These are phyloP conservation scores for Apantesis nais DNA, from an alignment of 2,888 invertebrate species.

Conservation along the genomic window DNA sequence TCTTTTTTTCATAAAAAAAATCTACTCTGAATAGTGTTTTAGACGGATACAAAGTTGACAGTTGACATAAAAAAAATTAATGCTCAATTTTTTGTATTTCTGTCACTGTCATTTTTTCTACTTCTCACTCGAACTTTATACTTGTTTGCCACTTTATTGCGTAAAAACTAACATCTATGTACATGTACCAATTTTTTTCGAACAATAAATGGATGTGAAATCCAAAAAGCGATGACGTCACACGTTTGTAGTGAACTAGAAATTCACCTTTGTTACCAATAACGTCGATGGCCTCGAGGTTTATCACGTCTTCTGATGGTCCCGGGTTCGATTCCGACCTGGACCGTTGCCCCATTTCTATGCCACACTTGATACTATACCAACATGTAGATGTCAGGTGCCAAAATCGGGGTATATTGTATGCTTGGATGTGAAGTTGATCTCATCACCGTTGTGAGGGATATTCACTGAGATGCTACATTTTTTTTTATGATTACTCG, in stretches of 20 bases:
- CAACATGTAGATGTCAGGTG: slow-evolving; percentile 74
- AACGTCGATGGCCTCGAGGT: slow-evolving; percentile 45
- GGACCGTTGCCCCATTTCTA: slow-evolving; percentile 69
- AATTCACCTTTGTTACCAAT: slow-evolving; percentile 14
- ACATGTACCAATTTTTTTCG: not conserved
- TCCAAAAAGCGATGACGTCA: not conserved
- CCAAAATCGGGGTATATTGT: slow-evolving; percentile 74
- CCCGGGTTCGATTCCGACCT: slow-evolving; percentile 63
- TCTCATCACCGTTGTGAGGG: slow-evolving; percentile 51
- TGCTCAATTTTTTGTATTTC: not conserved
- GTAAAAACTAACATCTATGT: too few relatives aligned
- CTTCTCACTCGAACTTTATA: not conserved
- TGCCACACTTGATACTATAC: slow-evolving; percentile 80
- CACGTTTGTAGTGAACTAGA: not conserved
- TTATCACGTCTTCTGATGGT: slow-evolving; percentile 20
- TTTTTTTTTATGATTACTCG: slow-evolving; percentile 40
- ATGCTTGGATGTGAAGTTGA: slow-evolving; percentile 73
- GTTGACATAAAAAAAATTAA: too few relatives aligned
- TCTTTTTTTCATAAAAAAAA: not conserved
- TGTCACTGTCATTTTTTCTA: not conserved
- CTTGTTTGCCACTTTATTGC: too few relatives aligned
- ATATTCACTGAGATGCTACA: slow-evolving; percentile 74
- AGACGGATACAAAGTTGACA: too few relatives aligned
- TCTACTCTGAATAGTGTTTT: not conserved
- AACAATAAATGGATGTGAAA: not conserved